phyloP scores from a whole-genome alignment of 30 jellyfish, hydroid and myxozoan species.

The Clytia hemisphaerica region DNA sequence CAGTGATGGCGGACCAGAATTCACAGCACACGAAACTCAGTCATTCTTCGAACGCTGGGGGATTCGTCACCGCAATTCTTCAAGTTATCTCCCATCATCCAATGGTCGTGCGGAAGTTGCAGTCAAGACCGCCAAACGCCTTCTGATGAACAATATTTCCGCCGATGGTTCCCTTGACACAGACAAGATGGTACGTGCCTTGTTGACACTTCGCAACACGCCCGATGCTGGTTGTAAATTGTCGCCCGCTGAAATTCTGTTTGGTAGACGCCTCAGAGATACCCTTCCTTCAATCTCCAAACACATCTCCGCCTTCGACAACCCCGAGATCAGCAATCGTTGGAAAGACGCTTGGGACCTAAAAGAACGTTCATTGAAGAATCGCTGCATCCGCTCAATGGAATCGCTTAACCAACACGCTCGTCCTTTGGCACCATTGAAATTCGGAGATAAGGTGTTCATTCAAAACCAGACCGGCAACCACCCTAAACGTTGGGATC shows the following conservation, averaged over 20 bases:
- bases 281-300: not conserved
- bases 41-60: conserved; percentile 3
- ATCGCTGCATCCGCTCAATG: not conserved
- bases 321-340: not conserved
- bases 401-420: not conserved
- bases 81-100: conserved; percentile 9
- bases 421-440: conserved; percentile 1
- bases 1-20: no score
- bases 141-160: conserved; percentile 2
- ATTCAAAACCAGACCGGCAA: conserved; percentile 5
- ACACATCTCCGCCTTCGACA: not conserved
- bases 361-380: not conserved
- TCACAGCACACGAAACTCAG: no score
- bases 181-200: conserved; percentile 1
- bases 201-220: no score
- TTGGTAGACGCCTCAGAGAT: conserved; percentile 9
- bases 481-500: conserved; percentile 14
- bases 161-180: conserved; percentile 7
- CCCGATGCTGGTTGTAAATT: conserved; percentile 1
- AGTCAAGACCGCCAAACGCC: conserved; percentile 19
- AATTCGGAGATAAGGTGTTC: not conserved
- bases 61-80: conserved; percentile 2
- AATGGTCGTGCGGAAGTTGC: conserved; percentile 13
- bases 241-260: conserved; percentile 18
- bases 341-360: conserved; percentile 7